Conservation (phyloP, 1,140 invertebrate genomes). For the Neelides sp. region DNA sequence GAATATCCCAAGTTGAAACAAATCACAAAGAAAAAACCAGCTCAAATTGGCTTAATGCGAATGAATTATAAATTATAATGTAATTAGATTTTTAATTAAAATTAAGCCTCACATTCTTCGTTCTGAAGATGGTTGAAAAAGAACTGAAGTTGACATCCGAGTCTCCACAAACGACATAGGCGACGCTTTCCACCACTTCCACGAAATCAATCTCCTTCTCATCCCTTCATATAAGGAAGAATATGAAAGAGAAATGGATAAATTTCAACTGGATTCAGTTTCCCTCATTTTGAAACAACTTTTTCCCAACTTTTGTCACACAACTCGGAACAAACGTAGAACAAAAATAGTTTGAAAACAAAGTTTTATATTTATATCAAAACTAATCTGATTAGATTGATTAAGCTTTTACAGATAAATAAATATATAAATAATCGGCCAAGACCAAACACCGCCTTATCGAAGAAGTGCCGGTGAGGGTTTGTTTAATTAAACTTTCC, state of each 20-base stretch:
- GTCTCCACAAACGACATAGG: slow-evolving; percentile 65
- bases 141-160: slow-evolving; percentile 51
- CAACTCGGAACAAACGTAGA: neutral
- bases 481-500: too few species aligned
- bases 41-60: too few species aligned
- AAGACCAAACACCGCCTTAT: too few species aligned
- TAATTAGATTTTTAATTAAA: too few species aligned
- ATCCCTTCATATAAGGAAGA: slow-evolving; percentile 44
- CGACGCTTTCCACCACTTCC: slow-evolving; percentile 68
- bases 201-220: slow-evolving; percentile 69
- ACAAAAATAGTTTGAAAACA: neutral
- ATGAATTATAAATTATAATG: too few species aligned
- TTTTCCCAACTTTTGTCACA: neutral
- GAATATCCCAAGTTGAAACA: too few species aligned
- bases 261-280: neutral
- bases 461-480: too few species aligned
- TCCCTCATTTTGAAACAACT: neutral
- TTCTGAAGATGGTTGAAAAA: slow-evolving; percentile 61
- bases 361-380: neutral
- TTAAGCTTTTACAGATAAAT: slow-evolving; percentile 3
- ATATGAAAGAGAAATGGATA: slow-evolving; percentile 31
- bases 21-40: too few species aligned
- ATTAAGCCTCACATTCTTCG: slow-evolving; percentile 71
- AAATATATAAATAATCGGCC: too few species aligned
- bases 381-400: slow-evolving; percentile 1